Percentiles rank a stretch among this genome's conserved stretches.
These are phyloP conservation scores for Venustaconcha ellipsiformis DNA, from an alignment of 1,140 invertebrate genomes.

Conservation along the genomic window DNA sequence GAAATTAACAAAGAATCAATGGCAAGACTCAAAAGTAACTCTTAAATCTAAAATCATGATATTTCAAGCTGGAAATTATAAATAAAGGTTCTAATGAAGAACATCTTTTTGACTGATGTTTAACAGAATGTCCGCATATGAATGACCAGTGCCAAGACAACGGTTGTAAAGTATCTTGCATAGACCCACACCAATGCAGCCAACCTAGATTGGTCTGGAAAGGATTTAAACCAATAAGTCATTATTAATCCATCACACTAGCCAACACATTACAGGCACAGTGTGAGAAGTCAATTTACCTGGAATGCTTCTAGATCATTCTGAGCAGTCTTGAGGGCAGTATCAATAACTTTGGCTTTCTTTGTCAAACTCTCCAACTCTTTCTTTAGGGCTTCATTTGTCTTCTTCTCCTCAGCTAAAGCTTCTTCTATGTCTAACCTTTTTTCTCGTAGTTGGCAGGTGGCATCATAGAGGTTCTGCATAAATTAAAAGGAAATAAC, in stretches of 20 bases:
- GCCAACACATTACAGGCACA: no score
- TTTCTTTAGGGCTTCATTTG: constrained; percentile 63
- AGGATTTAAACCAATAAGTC: background rate
- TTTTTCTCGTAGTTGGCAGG: constrained; percentile 65
- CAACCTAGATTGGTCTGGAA: background rate
- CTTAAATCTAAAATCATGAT: no score
- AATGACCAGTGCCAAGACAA: no score
- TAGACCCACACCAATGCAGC: no score
- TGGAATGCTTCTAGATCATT: constrained; percentile 69
- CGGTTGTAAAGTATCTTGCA: no score
- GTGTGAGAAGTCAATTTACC: constrained; percentile 36
- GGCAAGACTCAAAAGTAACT: no score
- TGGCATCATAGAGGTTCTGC: constrained; percentile 64
- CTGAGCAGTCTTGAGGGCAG: constrained; percentile 62
- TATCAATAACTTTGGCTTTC: constrained; percentile 65
- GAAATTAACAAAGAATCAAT: no score
- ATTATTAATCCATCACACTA: background rate
- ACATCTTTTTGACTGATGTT: no score
- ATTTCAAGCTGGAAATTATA: no score
- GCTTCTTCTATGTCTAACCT: constrained; percentile 63
- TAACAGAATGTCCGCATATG: no score
- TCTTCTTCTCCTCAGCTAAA: constrained; percentile 67
- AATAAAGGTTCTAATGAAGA: no score
- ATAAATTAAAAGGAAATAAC: background rate
- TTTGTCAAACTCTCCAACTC: constrained; percentile 66